Evolutionary conservation across 1,140 invertebrate species (phyloP), one percentile per base, ranked within the genome.

Genomic region (Hormaphis cornu): DNA sequence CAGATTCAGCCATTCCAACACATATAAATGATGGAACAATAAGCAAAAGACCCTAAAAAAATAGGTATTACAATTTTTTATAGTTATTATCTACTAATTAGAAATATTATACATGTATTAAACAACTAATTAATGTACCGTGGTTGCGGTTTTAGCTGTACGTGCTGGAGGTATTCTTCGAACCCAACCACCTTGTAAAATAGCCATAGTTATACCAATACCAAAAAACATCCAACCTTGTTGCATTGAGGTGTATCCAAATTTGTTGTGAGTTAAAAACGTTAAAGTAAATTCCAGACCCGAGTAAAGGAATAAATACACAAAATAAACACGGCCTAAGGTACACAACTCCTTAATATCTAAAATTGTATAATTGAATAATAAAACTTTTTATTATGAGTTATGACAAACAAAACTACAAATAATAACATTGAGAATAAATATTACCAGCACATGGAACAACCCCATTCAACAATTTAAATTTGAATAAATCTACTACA

Each of bases 191-290:
- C 95, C 96, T 84, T 99, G 97, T 52, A 98, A 83, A 42, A 91
- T 71, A 26, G 93, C 89, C 97, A 99, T 99, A 26, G 89, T 84
- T 20, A 93, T 73, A 33, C 96, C 97, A 73, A 96, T 92, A 40
- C 87, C 89, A 73, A 97, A 85, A 79, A 98, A 98, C 92, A 99
- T 97, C 83, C 89, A 93, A 8, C 95, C 97, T 81, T 99, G 96
- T 77, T 98, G 89, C 87, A 95, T 93, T 30, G 93, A 91, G 33
- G 87, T 88, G 77, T 94, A 98, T 35, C 87, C 81, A 77, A 98
- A 97, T 48, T 89, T 85, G 73, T 94, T 87, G 81, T 98, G 94
- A 52, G 93, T 97, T 30, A 99, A 82, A 80, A 99, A 99, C 42
- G 95, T 97, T 30, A 99, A 80, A 1, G 96, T 98, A 76, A 98